A percentile compares a stretch with the other conserved stretches of the same genome.
Evolutionary conservation across 2,888 invertebrate genomes (phyloP).

Genomic region (Brassicogethes aeneus): DNA sequence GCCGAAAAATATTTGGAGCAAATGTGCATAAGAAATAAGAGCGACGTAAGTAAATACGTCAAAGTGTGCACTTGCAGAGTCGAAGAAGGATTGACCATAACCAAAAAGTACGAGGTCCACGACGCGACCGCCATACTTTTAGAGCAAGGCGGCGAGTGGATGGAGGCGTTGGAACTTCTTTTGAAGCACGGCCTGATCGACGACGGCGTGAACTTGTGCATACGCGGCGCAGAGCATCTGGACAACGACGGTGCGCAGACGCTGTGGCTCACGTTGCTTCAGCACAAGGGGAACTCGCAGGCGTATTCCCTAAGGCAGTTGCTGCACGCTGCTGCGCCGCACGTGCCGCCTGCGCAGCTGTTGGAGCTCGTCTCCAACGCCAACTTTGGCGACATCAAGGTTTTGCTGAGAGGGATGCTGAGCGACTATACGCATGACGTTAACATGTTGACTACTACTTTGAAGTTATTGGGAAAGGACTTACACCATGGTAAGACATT

Average conservation of each 20-base stretch:
- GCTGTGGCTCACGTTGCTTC: conserved; percentile 45
- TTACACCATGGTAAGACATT: conserved; percentile 46
- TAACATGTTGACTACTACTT: conserved; percentile 58
- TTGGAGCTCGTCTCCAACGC: conserved; percentile 50
- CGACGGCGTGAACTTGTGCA: conserved; percentile 38
- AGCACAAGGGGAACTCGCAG: conserved; percentile 39
- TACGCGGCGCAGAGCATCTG: conserved; percentile 41
- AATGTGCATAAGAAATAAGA: conserved; percentile 50
- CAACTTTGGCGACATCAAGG: conserved; percentile 54
- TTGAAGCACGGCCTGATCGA: conserved; percentile 39
- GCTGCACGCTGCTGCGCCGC: conserved; percentile 47
- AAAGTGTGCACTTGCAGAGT: conserved; percentile 48
- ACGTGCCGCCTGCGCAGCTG: conserved; percentile 48
- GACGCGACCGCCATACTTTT: conserved; percentile 64
- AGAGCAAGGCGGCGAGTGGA: conserved; percentile 65
- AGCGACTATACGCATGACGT: conserved; percentile 70
- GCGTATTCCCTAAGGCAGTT: conserved; percentile 41
- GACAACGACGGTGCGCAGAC: conserved; percentile 40
- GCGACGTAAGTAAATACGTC: conserved; percentile 40
- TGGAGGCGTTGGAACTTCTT: conserved; percentile 58
- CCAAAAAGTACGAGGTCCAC: conserved; percentile 50
- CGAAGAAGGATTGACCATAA: conserved; percentile 56
- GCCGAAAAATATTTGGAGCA: conserved; percentile 54
- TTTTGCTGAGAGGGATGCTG: conserved; percentile 56
- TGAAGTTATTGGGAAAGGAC: conserved; percentile 58